phyloP scores from a whole-genome alignment of 2,888 invertebrate species.

The Papilio gigon region DNA sequence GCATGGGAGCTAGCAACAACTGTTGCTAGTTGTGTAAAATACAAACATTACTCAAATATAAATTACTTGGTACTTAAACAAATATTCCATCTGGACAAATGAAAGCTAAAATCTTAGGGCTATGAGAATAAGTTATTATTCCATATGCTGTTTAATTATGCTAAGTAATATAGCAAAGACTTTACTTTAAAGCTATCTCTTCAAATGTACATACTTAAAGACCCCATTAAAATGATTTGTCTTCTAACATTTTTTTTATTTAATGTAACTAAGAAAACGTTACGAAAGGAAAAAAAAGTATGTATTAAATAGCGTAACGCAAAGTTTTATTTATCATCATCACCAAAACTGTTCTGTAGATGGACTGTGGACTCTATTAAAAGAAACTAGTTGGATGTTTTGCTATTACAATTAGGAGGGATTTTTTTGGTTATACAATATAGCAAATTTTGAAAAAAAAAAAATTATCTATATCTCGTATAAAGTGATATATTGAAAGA shows the following conservation, averaged over 20 bases:
- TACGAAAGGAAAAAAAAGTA: not conserved
- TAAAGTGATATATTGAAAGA: no score
- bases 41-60: not conserved
- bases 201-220: no score
- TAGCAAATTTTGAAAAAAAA: no score
- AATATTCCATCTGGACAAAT: not conserved
- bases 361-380: no score
- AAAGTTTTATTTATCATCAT: not conserved
- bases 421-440: no score
- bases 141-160: not conserved
- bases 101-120: not conserved
- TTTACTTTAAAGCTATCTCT: not conserved
- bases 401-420: no score
- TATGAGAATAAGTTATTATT: not conserved
- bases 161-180: not conserved
- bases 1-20: conserved; percentile 11
- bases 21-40: conserved; percentile 26
- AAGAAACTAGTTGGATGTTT: no score
- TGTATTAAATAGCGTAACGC: not conserved
- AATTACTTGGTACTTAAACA: not conserved
- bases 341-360: no score
- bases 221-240: not conserved
- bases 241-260: not conserved
- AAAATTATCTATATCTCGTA: no score
- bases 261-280: not conserved